Evolutionary conservation across 2,888 invertebrate genomes (phyloP), one percentile per base, ranked within the genome.

Genomic region (Eretmocerus hayati): DNA sequence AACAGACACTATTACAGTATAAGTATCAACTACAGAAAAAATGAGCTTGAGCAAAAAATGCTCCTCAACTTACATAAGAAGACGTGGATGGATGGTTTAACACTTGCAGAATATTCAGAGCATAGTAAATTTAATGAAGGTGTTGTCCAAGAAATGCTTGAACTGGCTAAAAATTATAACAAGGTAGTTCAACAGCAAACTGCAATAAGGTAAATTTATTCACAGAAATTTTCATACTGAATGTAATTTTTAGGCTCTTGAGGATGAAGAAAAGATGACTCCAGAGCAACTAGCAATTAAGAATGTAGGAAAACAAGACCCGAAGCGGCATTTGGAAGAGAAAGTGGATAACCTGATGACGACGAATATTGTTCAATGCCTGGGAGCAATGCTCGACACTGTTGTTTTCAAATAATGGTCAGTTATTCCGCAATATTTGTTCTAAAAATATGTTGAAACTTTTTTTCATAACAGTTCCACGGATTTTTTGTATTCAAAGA

Each of bases 181-280:
- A 95, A 95, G 78, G 81, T 79, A 64, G 54, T 30, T 20, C 35
- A n/a, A n/a, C n/a, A 30, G 30, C 13, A 9, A 13, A 9, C 20
- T 20, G 4, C 19, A 16, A 37, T 37, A 3, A 13, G n/a, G 5
- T 13, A 37, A 19, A 19, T 52, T 16, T 9, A 48, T 47, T 35
- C 31, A 32, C 31, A 33, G 35, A 9, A 23, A 41, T 43, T 31
- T 8, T 16, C n/a, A 20, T n/a, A 41, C 5, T n/a, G 39, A 41
- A 39, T 21, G 38, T 26, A 31, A 26, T 36, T 30, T 62, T 30
- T 58, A 85, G 80, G 91, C 97, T 6, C 75, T 99, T 53, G 97
- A 99, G 74, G 99, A 99, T 63, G 99, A 99, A 72, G 97, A 99
- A 67, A 96, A 94, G 72, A 96, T 99, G 96, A 97, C 97, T 4